Evolutionary conservation across 2,797 vertebrate genomes (phyloP), one percentile per base, ranked within the genome.

Genomic region (Hippoglossus hippoglossus): DNA sequence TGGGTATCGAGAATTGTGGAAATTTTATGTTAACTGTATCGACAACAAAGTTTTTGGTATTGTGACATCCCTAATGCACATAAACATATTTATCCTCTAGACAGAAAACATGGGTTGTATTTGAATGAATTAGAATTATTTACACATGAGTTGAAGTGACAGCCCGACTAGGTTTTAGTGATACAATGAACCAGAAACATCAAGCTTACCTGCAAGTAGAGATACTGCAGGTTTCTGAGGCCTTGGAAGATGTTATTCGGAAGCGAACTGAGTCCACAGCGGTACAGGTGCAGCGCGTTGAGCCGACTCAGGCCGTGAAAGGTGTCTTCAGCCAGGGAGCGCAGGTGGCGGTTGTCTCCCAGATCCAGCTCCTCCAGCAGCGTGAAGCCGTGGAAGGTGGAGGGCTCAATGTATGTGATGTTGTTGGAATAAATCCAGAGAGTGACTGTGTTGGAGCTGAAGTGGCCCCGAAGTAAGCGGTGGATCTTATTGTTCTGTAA

Each of bases 341-440:
- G 96, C 91, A 99, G 90, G 90, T 98, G 95, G 57, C 96, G 95
- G 92, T 99, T 99, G 92, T 99, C 98, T 15, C 98, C 98, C 18
- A 99, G 95, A 83, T 99, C 98, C 87, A 99, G 92, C 82, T 99
- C 98, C 89, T 99, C 98, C 68, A 99, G 92, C 85, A 97, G 93
- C 25, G 92, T 88, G 2, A 99, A 99, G 81, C 97, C 98, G 0
- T 95, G 95, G 46, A 99, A 99, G 63, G 98, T 96, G 67, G 93
- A 94, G 16, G 98, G 96, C 89, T 98, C 97, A 0, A 99, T 97
- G 92, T 96, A 97, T 13, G 97, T 97, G 88, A 99, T 97, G 89
- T 99, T 99, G 91, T 99, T 99, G 91, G 97, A 98, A 91, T 99
- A 99, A 90, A 99, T 96, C 98, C 98, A 99, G 53, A 99, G 95